Percentiles rank a stretch among this genome's conserved stretches.
Evolutionary conservation across 2,797 vertebrate species (phyloP).

Genomic region (Takifugu ocellatus): DNA sequence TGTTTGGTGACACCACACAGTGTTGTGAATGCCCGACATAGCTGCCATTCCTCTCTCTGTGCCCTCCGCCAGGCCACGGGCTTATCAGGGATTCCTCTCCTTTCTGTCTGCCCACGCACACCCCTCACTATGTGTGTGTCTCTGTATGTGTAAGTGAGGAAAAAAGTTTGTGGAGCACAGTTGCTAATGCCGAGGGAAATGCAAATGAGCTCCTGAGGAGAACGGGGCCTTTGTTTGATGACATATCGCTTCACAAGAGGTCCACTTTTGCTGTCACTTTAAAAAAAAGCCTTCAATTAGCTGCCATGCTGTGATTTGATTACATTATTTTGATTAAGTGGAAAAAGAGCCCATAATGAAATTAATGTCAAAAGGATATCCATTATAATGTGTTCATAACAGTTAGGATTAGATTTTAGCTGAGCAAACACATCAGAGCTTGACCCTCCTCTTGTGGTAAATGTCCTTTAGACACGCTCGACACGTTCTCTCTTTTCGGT

Average conservation of each 20-base stretch:
- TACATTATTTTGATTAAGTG: neutral
- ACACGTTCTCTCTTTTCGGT: too few species aligned
- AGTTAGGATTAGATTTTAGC: too few species aligned
- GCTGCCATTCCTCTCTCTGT: conserved; percentile 85
- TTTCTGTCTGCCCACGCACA: conserved; percentile 71
- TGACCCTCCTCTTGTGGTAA: too few species aligned
- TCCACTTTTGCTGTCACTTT: conserved; percentile 36
- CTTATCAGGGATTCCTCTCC: conserved; percentile 82
- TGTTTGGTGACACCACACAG: conserved; percentile 91
- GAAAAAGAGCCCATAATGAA: neutral
- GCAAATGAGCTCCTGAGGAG: conserved; percentile 53
- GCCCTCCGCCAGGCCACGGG: conserved; percentile 77
- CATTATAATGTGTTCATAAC: too few species aligned
- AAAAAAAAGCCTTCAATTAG: conserved; percentile 24
- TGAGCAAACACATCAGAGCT: too few species aligned
- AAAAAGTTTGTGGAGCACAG: conserved; percentile 59
- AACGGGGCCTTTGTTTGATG: conserved; percentile 52
- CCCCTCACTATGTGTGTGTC: conserved; percentile 49
- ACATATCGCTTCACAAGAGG: conserved; percentile 47
- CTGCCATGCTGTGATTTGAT: neutral
- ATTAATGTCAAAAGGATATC: too few species aligned
- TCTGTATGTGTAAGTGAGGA: conserved; percentile 56
- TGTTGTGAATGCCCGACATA: conserved; percentile 96
- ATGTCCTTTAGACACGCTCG: too few species aligned
- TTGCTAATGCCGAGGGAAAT: conserved; percentile 59